Evolutionary conservation across 2,888 invertebrate species (phyloP), one percentile per base, ranked within the genome.

Genomic region (Leistus spinibarbis): DNA sequence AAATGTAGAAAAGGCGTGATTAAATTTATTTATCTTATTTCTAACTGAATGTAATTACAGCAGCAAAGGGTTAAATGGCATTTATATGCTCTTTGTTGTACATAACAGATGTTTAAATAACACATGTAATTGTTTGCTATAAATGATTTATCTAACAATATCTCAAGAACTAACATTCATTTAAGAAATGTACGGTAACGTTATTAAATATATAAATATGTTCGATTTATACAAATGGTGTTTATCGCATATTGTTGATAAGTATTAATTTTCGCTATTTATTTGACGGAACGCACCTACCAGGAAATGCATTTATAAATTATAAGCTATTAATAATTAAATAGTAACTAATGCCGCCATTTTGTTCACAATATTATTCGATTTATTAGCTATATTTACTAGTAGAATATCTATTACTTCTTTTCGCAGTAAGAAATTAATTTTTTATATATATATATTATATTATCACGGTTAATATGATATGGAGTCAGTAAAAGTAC

Each of bases 261-360:
- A 23, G 64, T 64, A 63, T 64, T 64, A 22, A 64, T 64, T 23
- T 64, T 24, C 24, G 24, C 64, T 23, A 64, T 22, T 64, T 64
- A 64, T 64, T 64, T 23, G 24, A 27, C 22, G 16, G 2, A 16
- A 22, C n/a, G n/a, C 64, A 24, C 64, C 23, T 9, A 23, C 24
- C 27, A 64, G 64, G 64, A 64, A 22, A 64, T 22, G 23, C 27
- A 63, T 19, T 17, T 63, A n/a, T 63, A 22, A 22, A 22, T 20
- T 22, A 64, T 64, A 3, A 23, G 23, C 20, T 64, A 64, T 23
- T 23, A 64, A 64, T 64, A 23, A 23, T 20, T 40, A 40, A 40
- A 40, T 40, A 40, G 40, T 40, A 13, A 40, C 40, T 40, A 40
- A 40, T 10, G 40, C 13, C 40, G 40, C 5, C 13, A 40, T 40